phyloP scores from a whole-genome alignment of 1,140 invertebrate species.

The Lepidostoma basale region DNA sequence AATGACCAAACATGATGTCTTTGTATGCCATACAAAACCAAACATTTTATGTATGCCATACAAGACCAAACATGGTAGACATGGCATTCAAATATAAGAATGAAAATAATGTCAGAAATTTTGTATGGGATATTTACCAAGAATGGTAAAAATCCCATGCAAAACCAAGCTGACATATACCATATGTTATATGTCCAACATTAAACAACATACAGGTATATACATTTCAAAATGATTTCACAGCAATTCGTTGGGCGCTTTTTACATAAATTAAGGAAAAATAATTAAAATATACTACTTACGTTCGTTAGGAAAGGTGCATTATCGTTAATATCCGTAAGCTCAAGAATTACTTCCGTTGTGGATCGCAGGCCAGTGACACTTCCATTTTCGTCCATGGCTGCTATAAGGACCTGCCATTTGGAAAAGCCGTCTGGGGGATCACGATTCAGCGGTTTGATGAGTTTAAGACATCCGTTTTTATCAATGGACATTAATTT shows the following conservation, averaged over 20 bases:
- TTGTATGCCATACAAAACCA: too few relatives aligned
- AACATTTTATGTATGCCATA: too few relatives aligned
- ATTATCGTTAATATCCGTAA: conserved; percentile 90
- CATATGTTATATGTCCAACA: too few relatives aligned
- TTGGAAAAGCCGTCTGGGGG: conserved; percentile 79
- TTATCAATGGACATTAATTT: conserved; percentile 73
- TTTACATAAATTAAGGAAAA: background rate
- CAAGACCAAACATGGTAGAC: too few relatives aligned
- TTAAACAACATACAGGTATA: too few relatives aligned
- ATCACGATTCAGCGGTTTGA: conserved; percentile 86
- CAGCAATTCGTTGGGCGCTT: background rate
- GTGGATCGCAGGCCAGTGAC: conserved; percentile 65
- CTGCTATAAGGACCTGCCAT: conserved; percentile 84
- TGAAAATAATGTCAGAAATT: too few relatives aligned
- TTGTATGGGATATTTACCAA: too few relatives aligned
- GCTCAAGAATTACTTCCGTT: conserved; percentile 74
- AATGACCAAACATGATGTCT: too few relatives aligned
- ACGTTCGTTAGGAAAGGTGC: conserved; percentile 82
- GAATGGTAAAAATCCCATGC: too few relatives aligned
- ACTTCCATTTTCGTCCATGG: conserved; percentile 78
- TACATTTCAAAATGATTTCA: background rate
- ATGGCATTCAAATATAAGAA: too few relatives aligned
- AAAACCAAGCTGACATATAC: too few relatives aligned
- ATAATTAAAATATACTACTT: conserved; percentile 50
- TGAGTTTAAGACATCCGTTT: conserved; percentile 75